Evolutionary conservation across 2,113 vertebrate species (phyloP), one percentile per base, ranked within the genome.

Genomic region (Podilymbus podiceps): DNA sequence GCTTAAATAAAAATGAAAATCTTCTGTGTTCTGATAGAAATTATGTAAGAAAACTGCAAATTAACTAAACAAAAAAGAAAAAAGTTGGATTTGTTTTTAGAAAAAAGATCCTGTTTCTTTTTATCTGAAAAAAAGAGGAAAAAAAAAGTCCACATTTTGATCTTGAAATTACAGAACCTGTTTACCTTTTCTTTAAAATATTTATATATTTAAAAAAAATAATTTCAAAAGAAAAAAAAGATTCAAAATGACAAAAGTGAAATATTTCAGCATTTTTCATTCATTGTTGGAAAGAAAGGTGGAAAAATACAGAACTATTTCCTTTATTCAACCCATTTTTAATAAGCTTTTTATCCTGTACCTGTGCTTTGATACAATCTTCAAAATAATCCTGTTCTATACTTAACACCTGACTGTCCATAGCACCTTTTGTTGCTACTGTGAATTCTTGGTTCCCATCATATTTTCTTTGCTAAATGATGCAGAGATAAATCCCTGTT

Each of bases 151-250:
- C 11, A 14, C 6, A 46, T 53, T 81, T 84, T 81, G 12, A 18
- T 46, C 35, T 56, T 68, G 18, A 52, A 8, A 35, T 66, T 84
- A 49, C 12, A 66, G 46, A 71, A 73, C 15, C 0, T 27, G 3
- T 31, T 68, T 40, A 11, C 2, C 3, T 88, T 80, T 76, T 24
- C 9, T 66, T 91, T 81, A 63, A 79, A 50, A 68, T 55, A 38
- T 18, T 1, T 4, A 12, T 24, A 12, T 11, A 3, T 30, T 52
- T 1, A 0, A 22, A 62, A 0, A 22, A 62, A 38, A 20, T 1
- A 0, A 38, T 60, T 67, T 62, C 2, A 73, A 77, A 35, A 47
- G 7, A 35, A 73, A 25, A 81, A 55, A 5, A 55, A 8, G 2
- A 24, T 50, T 88, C 8, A 69, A 80, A 81, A n/a, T 49, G 0